Percentiles rank a stretch among this genome's conserved stretches.
These are phyloP conservation scores for Lepisosteus oculatus DNA, from an alignment of 2,113 vertebrate species.

Conservation along the genomic window DNA sequence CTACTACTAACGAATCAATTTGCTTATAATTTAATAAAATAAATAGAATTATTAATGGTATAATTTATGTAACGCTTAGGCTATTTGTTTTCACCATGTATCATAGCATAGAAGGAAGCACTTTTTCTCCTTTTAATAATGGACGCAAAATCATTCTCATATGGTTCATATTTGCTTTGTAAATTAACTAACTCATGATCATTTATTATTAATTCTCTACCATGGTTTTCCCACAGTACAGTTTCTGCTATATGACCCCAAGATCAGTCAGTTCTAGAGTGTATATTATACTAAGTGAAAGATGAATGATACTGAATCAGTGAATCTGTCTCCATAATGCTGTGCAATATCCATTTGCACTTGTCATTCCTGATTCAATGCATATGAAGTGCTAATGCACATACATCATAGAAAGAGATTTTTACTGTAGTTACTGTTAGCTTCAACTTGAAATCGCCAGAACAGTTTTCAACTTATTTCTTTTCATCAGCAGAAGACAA, in stretches of 20 bases:
- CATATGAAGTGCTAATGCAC: constrained; percentile 8
- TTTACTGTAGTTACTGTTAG: constrained; percentile 24
- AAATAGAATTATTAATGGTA: no score
- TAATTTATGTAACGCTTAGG: no score
- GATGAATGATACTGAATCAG: no score
- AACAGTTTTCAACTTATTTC: constrained; percentile 29
- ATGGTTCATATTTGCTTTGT: no score
- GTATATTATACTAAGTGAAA: not conserved
- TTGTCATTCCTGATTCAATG: not conserved
- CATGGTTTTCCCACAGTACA: not conserved
- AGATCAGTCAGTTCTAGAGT: not conserved
- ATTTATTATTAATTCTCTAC: not conserved
- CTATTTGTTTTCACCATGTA: no score
- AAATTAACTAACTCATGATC: not conserved
- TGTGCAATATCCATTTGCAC: not conserved
- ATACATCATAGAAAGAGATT: constrained; percentile 14
- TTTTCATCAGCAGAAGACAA: constrained; percentile 13
- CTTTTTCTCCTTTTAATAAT: no score
- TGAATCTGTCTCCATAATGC: no score
- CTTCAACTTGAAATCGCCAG: constrained; percentile 26
- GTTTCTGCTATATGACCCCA: not conserved
- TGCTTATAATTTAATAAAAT: no score
- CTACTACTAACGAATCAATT: no score
- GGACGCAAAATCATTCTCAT: no score
- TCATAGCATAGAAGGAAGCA: no score